Evolutionary conservation across 37 sponge, comb jelly and placozoan genomes (phyloP), one percentile per base, ranked within the genome.

Genomic region (Tethya wilhelma): DNA sequence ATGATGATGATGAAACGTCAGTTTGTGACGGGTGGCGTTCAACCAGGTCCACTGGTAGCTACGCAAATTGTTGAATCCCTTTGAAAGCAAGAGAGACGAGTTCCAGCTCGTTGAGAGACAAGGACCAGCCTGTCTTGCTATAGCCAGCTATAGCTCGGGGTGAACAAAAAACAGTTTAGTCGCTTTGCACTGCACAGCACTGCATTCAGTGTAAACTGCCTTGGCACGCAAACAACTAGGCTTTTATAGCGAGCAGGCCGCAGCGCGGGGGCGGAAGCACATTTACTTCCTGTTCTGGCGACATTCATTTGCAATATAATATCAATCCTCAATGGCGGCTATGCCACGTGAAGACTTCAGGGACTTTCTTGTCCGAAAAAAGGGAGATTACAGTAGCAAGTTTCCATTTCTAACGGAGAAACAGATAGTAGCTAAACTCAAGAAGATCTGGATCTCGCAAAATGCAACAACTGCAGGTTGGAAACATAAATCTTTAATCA

Each of bases 81-180:
- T 28, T 64, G 55, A 64, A 65, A 39, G 28, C 26, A 2, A 55
- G 22, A 17, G 17, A 79, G 86, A 84, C 92, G 88, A 86, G 92
- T 72, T 83, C 87, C 92, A 86, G 87, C 87, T 91, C 88, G 87
- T 91, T 41, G 41, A 33, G 25, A 70, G 92, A 86, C 92, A 79
- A 90, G 91, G 68, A 77, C 91, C 91, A 60, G 91, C 91, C 88
- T 84, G 91, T 90, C 91, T 89, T 78, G 90, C 90, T 79, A 90
- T 80, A 88, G 88, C 88, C 88, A 67, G 88, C 88, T 88, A 88
- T 88, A 88, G 88, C 88, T 67, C 31, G 22, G 57, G 44, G 40
- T 68, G 44, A 74, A 43, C 49, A 23, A 76, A 31, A 19, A 62
- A 40, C 63, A 30, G 25, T 63, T 72, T 30, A 31, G 30, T 38